Base-by-base conservation (phyloP, 2,113 vertebrate species). In the Alethe diademata region DNA sequence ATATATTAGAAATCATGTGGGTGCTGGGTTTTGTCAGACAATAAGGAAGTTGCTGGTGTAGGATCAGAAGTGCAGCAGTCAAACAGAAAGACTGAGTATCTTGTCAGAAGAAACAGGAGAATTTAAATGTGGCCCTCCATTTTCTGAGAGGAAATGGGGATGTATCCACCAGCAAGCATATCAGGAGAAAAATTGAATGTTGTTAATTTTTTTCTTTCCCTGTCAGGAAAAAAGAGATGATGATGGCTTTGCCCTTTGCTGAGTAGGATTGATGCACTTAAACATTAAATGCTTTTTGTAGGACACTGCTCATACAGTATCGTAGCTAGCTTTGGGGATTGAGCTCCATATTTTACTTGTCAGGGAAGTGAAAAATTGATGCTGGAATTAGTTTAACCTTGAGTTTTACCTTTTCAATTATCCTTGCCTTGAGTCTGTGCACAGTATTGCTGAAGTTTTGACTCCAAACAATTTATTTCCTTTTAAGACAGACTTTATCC, bases 91-190 rank as follows among this genome's bases (percentile, higher is more conserved):
- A 47, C 6, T n/a, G 20, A 48, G 5, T 25, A 11, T 74, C 71
- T 23, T 67, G 13, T 66, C 15, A 70, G 54, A 67, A 56, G 33
- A 74, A 86, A 56, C 6, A 31, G 14, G 13, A 79, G 67, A 45
- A 62, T 86, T 62, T 73, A 60, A 12, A 35, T 23, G 7, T 16
- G 6, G 11, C 0, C 4, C 8, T 70, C 6, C 9, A 10, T 54
- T 54, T 70, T 25, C 12, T 31, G 19, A 38, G 38, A 8, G 14
- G 36, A n/a, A 25, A 19, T 23, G 5, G 13, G 10, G 10, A 19
- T 8, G 1, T 31, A 28, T 45, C n/a, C 2, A 14, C 38, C 38
- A 56, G 6, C 11, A 19, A 31, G 26, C 2, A 1, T 53, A n/a
- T 19, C 2, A 9, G 43, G 24, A 80, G 40, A 40, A 70, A 83